Evolutionary conservation across 2,113 vertebrate genomes (phyloP).

Genomic region (Tragelaphus imberbis): DNA sequence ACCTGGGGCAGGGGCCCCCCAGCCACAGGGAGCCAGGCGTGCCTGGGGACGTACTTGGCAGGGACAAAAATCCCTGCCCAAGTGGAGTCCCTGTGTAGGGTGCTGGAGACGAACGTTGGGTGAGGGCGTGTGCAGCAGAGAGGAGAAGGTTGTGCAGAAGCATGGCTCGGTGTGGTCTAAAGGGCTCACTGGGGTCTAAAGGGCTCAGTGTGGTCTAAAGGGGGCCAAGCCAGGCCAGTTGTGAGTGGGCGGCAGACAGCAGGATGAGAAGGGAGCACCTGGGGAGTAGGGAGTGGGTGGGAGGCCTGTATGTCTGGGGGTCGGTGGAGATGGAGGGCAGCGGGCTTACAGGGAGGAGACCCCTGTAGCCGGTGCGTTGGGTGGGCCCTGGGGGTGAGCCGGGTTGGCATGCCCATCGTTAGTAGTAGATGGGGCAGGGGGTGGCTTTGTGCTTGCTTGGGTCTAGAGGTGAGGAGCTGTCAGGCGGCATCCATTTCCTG

Average conservation of each 20-base stretch:
- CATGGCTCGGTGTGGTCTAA: too few relatives aligned
- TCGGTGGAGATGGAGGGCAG: background rate
- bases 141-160: background rate
- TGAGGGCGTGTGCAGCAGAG: background rate
- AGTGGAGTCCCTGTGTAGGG: background rate
- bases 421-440: background rate
- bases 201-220: too few relatives aligned
- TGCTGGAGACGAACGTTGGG: accelerated
- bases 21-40: accelerated
- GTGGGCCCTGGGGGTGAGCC: background rate
- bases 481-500: background rate
- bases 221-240: background rate
- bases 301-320: too few relatives aligned
- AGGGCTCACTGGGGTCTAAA: too few relatives aligned
- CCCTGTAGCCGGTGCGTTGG: accelerated
- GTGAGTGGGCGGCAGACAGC: background rate
- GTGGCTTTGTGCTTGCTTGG: background rate
- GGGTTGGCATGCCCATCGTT: background rate
- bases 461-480: background rate
- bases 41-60: background rate
- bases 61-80: background rate
- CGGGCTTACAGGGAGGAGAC: background rate
- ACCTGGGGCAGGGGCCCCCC: accelerated
- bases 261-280: accelerated
- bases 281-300: background rate